phyloP scores from a whole-genome alignment of 2,888 invertebrate species.

The Arrhopalites spinosus region DNA sequence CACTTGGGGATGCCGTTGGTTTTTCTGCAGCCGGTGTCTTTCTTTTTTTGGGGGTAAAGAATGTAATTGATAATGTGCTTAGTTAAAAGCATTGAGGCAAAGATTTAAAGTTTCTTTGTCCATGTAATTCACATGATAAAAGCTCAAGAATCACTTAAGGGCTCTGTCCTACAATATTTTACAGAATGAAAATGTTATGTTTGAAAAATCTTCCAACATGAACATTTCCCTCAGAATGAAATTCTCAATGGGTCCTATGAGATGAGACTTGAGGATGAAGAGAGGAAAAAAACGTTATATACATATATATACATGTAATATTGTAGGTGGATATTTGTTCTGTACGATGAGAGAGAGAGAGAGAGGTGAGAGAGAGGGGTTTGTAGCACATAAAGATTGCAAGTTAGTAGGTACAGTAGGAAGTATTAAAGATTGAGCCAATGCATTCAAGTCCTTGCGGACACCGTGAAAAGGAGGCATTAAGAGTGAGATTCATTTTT shows the following conservation, averaged over 20 bases:
- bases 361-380: not conserved
- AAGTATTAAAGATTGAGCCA: constrained; percentile 14
- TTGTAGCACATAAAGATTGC: not conserved
- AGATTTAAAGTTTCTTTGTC: constrained; percentile 33
- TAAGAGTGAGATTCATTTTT: constrained; percentile 22
- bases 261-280: not conserved
- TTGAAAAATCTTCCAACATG: not conserved
- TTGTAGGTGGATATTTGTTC: constrained; percentile 2
- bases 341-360: not conserved
- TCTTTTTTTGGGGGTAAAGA: no score
- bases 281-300: not conserved
- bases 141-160: constrained; percentile 24
- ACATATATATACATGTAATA: no score
- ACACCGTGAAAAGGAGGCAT: constrained; percentile 28
- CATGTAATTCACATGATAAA: constrained; percentile 32
- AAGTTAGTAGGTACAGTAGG: constrained; percentile 12
- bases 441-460: constrained; percentile 16
- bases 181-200: not conserved
- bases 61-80: constrained; percentile 36
- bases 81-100: constrained; percentile 34
- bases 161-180: not conserved
- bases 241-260: not conserved
- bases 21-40: constrained; percentile 25
- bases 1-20: not conserved
- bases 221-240: constrained; percentile 2